A percentile compares a stretch with the other conserved stretches of the same genome.
phyloP scores from a whole-genome alignment of 2,888 invertebrate species.

The Drosophila neoperkinsi region DNA sequence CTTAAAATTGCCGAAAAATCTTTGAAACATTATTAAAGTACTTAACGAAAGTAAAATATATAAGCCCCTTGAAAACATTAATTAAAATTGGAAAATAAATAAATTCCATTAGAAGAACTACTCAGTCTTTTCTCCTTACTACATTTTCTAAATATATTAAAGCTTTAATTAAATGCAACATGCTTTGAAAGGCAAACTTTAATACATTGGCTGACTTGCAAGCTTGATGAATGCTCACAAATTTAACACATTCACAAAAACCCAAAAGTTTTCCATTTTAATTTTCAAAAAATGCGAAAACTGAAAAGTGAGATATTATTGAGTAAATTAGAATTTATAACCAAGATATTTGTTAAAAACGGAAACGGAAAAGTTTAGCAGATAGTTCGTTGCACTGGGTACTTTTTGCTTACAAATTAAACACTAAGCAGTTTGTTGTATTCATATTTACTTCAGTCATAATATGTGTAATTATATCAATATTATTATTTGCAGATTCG shows the following conservation, averaged over 20 bases:
- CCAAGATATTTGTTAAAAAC: neutral
- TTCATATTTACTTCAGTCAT: neutral
- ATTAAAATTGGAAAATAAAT: neutral
- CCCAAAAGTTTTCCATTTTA: no score
- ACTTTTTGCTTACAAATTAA: no score
- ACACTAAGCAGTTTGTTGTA: neutral
- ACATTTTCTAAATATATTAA: neutral
- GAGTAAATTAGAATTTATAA: neutral
- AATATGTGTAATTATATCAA: neutral
- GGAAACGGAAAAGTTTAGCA: neutral
- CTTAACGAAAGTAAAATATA: neutral
- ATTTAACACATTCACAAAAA: no score
- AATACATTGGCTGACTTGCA: no score
- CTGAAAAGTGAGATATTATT: neutral
- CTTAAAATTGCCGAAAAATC: neutral
- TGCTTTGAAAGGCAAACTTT: no score
- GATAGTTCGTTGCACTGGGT: neutral
- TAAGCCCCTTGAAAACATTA: neutral
- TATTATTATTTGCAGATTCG: conserved; percentile 88
- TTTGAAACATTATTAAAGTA: neutral
- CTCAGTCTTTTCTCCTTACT: neutral
- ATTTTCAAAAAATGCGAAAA: neutral
- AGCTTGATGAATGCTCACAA: no score
- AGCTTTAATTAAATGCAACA: neutral
- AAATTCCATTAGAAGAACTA: neutral